Evolutionary conservation across 30 jellyfish, hydroid and myxozoan genomes (phyloP).

Genomic region (Clytia hemisphaerica): DNA sequence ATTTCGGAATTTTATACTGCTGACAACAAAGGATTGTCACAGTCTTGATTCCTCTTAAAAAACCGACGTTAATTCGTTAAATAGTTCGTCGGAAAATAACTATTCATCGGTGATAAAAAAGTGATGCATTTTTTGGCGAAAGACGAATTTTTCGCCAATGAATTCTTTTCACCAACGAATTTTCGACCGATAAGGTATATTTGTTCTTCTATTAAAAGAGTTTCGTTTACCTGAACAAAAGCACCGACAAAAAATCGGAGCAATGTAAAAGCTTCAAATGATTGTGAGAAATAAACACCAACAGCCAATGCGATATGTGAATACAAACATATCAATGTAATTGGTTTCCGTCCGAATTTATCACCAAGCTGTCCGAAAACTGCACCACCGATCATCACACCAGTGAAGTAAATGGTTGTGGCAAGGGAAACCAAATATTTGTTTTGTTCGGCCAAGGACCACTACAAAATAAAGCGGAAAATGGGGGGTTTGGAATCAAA

Average conservation of each 20-base stretch:
- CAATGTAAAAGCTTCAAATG: slow-evolving; percentile 44
- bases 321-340: slow-evolving; percentile 54
- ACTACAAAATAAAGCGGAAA: slow-evolving; percentile 46
- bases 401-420: slow-evolving; percentile 77
- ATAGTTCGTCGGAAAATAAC: no score
- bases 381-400: slow-evolving; percentile 90
- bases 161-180: no score
- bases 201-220: no score
- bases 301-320: slow-evolving; percentile 68
- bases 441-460: slow-evolving; percentile 62
- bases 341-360: slow-evolving; percentile 70
- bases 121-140: no score
- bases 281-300: slow-evolving; percentile 47
- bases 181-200: no score
- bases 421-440: slow-evolving; percentile 63
- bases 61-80: no score
- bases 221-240: slow-evolving; percentile 67
- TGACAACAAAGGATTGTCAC: no score
- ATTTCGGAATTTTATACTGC: no score
- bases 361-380: slow-evolving; percentile 73
- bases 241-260: slow-evolving; percentile 65
- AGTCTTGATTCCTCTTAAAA: no score
- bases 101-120: no score
- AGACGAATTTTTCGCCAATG: no score
- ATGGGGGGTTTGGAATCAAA: no score